Percentiles rank a stretch among this genome's conserved stretches.
These are phyloP conservation scores for Gallinago media DNA, from an alignment of 2,113 vertebrate species.

Conservation along the genomic window DNA sequence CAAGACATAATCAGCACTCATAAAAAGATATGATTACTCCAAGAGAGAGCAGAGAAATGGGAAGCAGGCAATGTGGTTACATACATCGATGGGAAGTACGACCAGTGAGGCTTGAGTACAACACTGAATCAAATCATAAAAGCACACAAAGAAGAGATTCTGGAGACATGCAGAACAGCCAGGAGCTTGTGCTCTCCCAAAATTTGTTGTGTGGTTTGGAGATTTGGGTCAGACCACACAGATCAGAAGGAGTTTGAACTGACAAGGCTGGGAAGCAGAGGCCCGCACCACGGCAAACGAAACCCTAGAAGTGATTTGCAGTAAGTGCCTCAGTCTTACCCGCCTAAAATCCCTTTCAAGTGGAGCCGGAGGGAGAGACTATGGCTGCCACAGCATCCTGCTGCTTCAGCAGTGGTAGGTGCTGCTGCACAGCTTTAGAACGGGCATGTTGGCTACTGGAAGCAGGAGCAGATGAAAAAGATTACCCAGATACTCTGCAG, in stretches of 20 bases:
- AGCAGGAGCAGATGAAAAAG: background rate
- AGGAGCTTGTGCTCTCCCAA: background rate
- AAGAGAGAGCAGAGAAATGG: background rate
- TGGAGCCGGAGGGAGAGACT: background rate
- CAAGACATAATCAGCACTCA: background rate
- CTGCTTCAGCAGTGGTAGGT: background rate
- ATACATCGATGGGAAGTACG: background rate
- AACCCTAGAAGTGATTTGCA: background rate
- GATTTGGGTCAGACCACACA: conserved; percentile 35
- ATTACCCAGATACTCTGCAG: background rate
- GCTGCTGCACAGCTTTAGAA: background rate
- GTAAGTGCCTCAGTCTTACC: background rate
- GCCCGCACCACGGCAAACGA: background rate
- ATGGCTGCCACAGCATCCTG: background rate
- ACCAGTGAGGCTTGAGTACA: background rate
- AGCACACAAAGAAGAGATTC: background rate
- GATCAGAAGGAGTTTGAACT: conserved; percentile 14
- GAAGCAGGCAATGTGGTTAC: background rate
- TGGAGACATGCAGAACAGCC: conserved; percentile 5
- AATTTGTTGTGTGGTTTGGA: conserved; percentile 30
- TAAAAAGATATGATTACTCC: background rate
- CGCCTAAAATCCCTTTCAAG: background rate
- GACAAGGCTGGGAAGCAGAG: background rate
- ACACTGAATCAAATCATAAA: background rate
- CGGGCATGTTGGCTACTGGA: fast-evolving